Evolutionary conservation across 1,140 invertebrate species (phyloP).

Genomic region (Achroia grisella): DNA sequence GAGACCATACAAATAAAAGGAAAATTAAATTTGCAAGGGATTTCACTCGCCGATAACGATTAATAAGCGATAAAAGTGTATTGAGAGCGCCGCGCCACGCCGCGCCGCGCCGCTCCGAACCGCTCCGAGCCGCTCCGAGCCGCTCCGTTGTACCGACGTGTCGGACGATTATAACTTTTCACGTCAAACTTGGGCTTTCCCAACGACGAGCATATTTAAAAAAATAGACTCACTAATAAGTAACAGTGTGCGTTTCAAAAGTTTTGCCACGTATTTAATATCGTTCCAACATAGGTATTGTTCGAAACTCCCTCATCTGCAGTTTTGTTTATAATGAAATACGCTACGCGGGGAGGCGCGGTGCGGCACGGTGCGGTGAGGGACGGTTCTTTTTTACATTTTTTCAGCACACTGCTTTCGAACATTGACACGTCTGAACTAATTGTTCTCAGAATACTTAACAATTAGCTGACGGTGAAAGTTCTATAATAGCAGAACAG

Average conservation of each 20-base stretch:
- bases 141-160: slow-evolving; percentile 14
- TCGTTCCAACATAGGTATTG: slow-evolving; percentile 12
- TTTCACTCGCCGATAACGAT: not conserved
- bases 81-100: slow-evolving; percentile 12
- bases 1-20: too few species aligned
- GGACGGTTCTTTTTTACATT: not conserved
- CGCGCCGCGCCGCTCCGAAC: too few species aligned
- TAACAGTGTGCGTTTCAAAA: slow-evolving; percentile 17
- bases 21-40: too few species aligned
- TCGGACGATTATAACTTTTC: slow-evolving; percentile 20
- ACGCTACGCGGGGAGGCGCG: too few species aligned
- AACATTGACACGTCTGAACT: too few species aligned
- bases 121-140: too few species aligned
- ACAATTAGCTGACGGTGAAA: too few species aligned
- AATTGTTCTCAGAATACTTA: too few species aligned
- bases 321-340: slow-evolving; percentile 16
- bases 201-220: slow-evolving; percentile 9
- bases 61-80: slow-evolving; percentile 13
- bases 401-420: not conserved
- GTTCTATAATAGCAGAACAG: too few species aligned
- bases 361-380: not conserved
- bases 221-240: slow-evolving; percentile 9
- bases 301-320: slow-evolving; percentile 13
- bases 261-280: slow-evolving; percentile 19
- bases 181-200: slow-evolving; percentile 22